These are phyloP conservation scores for Phrynosoma platyrhinos DNA, from an alignment of 2,113 vertebrate genomes.

Conservation along the genomic window DNA sequence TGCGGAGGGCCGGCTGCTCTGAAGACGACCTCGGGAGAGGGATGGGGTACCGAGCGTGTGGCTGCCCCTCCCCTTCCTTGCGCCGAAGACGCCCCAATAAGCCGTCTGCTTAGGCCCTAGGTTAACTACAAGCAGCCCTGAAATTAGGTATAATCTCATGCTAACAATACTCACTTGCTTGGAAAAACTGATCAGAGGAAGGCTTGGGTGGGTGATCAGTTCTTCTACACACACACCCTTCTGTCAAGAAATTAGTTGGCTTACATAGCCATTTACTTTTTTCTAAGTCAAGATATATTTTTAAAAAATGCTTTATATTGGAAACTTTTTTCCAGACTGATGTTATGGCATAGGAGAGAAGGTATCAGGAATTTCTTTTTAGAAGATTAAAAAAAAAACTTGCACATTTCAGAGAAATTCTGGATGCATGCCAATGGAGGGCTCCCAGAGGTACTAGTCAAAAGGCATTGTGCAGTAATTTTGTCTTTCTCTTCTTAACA, in stretches of 20 bases:
- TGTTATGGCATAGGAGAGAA: background rate
- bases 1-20: too few species aligned
- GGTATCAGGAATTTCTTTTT: background rate
- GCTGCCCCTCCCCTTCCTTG: too few species aligned
- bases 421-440: background rate
- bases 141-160: background rate
- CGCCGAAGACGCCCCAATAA: too few species aligned
- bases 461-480: background rate
- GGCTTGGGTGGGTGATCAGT: background rate
- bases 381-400: background rate
- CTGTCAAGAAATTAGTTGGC: background rate
- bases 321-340: background rate
- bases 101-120: too few species aligned
- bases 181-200: background rate
- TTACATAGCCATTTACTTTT: background rate
- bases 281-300: background rate
- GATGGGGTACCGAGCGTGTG: too few species aligned
- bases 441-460: background rate
- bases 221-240: background rate
- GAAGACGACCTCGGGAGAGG: too few species aligned
- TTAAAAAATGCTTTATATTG: background rate
- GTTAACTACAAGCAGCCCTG: background rate
- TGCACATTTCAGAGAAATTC: background rate
- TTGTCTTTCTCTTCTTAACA: background rate
- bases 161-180: background rate